Conservation (phyloP, 2,113 vertebrate genomes). For the Recurvirostra avosetta region DNA sequence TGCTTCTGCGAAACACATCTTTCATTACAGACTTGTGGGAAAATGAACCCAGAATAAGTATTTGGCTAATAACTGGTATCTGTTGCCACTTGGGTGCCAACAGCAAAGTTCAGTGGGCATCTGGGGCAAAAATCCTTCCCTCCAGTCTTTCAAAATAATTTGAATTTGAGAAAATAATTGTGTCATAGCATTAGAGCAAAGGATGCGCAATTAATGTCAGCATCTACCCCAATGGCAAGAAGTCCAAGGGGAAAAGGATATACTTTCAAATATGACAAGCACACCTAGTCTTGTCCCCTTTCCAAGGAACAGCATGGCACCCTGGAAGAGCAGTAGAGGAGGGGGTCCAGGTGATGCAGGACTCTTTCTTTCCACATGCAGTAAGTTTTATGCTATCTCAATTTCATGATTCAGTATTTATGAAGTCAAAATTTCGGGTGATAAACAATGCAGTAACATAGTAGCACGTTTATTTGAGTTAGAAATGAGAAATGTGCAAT, state of each 20-base stretch:
- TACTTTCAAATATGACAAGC: neutral
- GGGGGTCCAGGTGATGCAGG: neutral
- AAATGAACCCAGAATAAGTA: neutral
- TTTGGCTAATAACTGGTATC: neutral
- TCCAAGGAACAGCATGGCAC: neutral
- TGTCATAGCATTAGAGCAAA: neutral
- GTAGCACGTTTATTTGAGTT: neutral
- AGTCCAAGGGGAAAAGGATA: neutral
- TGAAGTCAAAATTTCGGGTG: neutral
- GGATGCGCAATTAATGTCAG: neutral
- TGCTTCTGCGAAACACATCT: accelerated
- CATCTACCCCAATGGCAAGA: neutral
- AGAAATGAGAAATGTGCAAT: neutral
- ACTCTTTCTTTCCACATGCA: neutral
- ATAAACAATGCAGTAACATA: neutral
- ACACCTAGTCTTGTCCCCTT: neutral
- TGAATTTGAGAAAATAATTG: neutral
- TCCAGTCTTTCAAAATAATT: neutral
- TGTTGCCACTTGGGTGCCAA: neutral
- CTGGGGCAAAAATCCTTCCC: neutral
- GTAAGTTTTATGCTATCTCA: neutral
- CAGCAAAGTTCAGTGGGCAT: neutral
- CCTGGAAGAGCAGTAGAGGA: neutral
- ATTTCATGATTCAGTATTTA: neutral
- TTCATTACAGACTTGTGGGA: neutral